These are phyloP conservation scores for Elegia similella DNA, from an alignment of 2,888 invertebrate species.

Conservation along the genomic window DNA sequence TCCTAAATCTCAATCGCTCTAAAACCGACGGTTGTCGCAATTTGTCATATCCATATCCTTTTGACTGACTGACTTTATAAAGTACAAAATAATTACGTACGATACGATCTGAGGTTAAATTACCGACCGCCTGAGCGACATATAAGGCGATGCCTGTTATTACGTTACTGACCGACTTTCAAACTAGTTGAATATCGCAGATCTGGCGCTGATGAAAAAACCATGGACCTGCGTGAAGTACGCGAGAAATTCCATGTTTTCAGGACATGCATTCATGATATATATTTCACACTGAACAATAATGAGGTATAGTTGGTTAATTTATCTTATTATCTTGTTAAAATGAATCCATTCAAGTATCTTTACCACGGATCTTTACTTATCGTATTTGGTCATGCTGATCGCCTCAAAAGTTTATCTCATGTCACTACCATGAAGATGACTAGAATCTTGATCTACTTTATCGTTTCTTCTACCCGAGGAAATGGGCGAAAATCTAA, in stretches of 20 bases:
- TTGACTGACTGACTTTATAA: neutral
- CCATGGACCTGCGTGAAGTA: neutral
- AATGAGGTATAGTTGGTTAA: too few relatives aligned
- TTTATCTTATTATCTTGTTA: too few relatives aligned
- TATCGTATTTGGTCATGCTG: too few relatives aligned
- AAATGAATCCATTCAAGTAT: too few relatives aligned
- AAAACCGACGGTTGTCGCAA: neutral
- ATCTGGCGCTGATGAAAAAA: slow-evolving; percentile 7
- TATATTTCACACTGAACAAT: too few relatives aligned
- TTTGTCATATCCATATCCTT: neutral
- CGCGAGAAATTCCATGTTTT: slow-evolving; percentile 4
- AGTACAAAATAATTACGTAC: slow-evolving; percentile 16
- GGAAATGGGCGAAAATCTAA: too few relatives aligned
- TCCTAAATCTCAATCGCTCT: neutral
- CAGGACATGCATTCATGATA: neutral
- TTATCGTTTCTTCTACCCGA: too few relatives aligned
- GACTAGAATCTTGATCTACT: too few relatives aligned
- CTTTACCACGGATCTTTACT: too few relatives aligned
- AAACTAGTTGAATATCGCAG: slow-evolving; percentile 6
- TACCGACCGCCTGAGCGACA: slow-evolving; percentile 14
- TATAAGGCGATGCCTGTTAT: slow-evolving; percentile 18
- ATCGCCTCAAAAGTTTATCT: too few relatives aligned
- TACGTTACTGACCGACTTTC: slow-evolving; percentile 16
- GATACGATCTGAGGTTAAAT: slow-evolving; percentile 21
- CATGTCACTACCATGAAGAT: too few relatives aligned